These are phyloP conservation scores for Drosophila neotestacea DNA, from an alignment of 2,888 invertebrate species.

Conservation along the genomic window DNA sequence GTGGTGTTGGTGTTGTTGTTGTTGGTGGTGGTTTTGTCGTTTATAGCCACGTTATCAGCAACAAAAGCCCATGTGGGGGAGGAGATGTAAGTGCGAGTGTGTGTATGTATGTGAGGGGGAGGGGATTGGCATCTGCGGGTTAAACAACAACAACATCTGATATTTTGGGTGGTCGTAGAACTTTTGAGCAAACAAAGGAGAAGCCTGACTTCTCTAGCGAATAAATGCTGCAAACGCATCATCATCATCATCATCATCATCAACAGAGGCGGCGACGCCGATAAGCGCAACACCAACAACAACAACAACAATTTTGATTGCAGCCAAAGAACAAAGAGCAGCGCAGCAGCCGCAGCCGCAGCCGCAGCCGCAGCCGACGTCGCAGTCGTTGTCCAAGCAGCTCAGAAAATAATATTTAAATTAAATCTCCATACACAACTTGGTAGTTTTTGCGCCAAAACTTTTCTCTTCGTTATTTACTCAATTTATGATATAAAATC, in stretches of 20 bases:
- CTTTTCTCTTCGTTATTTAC: too few relatives aligned
- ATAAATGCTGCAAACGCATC: slow-evolving; percentile 26
- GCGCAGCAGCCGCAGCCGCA: slow-evolving; percentile 27
- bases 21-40: slow-evolving; percentile 5
- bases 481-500: too few relatives aligned
- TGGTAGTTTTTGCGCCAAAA: too few relatives aligned
- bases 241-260: slow-evolving; percentile 29
- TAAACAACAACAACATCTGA: slow-evolving; percentile 43
- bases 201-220: slow-evolving; percentile 23
- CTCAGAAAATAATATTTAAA: not conserved
- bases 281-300: slow-evolving; percentile 43
- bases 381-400: slow-evolving; percentile 7
- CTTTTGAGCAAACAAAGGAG: slow-evolving; percentile 54
- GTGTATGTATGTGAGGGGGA: not conserved
- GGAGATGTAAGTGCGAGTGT: not conserved
- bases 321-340: slow-evolving; percentile 54
- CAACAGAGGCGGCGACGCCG: slow-evolving; percentile 26
- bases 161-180: slow-evolving; percentile 58
- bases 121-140: slow-evolving; percentile 43
- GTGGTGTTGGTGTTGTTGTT: slow-evolving; percentile 1
- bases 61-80: slow-evolving; percentile 5
- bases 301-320: slow-evolving; percentile 51
- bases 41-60: slow-evolving; percentile 24
- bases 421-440: not conserved
- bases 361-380: not conserved